These are phyloP conservation scores for Glareola pratincola DNA, from an alignment of 2,113 vertebrate species.

Conservation along the genomic window DNA sequence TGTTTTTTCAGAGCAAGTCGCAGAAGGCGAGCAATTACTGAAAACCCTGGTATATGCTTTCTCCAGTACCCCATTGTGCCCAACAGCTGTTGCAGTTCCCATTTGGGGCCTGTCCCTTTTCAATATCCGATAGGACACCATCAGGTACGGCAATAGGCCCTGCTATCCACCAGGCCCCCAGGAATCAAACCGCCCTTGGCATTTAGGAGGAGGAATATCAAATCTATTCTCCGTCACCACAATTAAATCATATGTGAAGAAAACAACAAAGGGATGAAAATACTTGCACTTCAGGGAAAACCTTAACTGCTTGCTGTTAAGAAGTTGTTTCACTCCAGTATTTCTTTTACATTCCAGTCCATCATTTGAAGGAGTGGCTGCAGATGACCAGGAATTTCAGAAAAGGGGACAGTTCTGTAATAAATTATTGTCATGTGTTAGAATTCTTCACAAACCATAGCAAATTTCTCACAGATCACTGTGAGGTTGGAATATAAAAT, in stretches of 20 bases:
- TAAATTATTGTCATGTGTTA: neutral
- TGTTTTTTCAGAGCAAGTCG: too few relatives aligned
- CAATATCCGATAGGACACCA: too few relatives aligned
- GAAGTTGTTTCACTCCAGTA: neutral
- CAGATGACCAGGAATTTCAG: neutral
- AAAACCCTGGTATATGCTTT: too few relatives aligned
- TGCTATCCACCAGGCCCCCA: too few relatives aligned
- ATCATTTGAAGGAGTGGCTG: neutral
- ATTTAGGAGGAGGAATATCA: too few relatives aligned
- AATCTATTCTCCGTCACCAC: too few relatives aligned
- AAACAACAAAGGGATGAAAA: neutral
- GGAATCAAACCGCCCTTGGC: too few relatives aligned
- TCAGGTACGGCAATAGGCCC: too few relatives aligned
- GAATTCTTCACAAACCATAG: neutral
- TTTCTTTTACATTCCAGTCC: neutral
- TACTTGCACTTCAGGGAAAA: neutral
- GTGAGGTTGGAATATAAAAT: neutral
- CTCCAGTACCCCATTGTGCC: too few relatives aligned
- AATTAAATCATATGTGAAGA: neutral
- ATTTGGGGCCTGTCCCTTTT: too few relatives aligned
- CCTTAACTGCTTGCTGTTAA: neutral
- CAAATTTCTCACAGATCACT: neutral
- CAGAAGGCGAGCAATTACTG: too few relatives aligned
- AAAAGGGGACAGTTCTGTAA: neutral
- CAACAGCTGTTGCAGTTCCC: too few relatives aligned